phyloP scores from a whole-genome alignment of 2,888 invertebrate genomes.

The Ypsolopha scabrella region DNA sequence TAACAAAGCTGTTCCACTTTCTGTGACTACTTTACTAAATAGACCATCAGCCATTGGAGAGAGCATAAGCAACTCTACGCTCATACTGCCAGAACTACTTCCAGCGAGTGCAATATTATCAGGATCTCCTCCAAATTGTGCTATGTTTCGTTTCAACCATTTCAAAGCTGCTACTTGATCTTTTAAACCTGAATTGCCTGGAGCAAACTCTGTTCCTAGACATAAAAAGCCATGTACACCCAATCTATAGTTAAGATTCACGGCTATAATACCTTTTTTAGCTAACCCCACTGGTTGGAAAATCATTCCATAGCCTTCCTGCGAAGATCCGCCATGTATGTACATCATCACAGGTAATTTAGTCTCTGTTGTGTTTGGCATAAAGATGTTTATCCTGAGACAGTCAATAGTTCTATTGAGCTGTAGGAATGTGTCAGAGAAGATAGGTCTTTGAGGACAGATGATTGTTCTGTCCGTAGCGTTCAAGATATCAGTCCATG shows the following conservation, averaged over 20 bases:
- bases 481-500: conserved; percentile 5
- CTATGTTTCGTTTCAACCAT: conserved; percentile 3
- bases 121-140: conserved; percentile 4
- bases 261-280: neutral
- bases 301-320: neutral
- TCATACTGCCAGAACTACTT: conserved; percentile 1
- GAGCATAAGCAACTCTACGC: neutral
- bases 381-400: conserved; percentile 5
- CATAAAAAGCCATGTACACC: conserved; percentile 6
- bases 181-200: conserved; percentile 5
- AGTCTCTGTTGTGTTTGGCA: neutral
- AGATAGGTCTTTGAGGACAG: conserved; percentile 4
- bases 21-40: conserved; percentile 1
- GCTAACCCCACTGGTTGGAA: neutral
- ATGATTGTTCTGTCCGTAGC: conserved; percentile 5
- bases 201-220: conserved; percentile 1
- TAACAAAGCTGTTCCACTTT: conserved; percentile 1
- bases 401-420: conserved; percentile 2
- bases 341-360: conserved; percentile 1
- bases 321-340: conserved; percentile 4
- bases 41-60: neutral
- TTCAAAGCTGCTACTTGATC: conserved; percentile 4
- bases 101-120: conserved; percentile 1
- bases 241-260: conserved; percentile 4
- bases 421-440: neutral